These are phyloP conservation scores for Orchestia grillus DNA, from an alignment of 1,140 invertebrate genomes.

Conservation along the genomic window DNA sequence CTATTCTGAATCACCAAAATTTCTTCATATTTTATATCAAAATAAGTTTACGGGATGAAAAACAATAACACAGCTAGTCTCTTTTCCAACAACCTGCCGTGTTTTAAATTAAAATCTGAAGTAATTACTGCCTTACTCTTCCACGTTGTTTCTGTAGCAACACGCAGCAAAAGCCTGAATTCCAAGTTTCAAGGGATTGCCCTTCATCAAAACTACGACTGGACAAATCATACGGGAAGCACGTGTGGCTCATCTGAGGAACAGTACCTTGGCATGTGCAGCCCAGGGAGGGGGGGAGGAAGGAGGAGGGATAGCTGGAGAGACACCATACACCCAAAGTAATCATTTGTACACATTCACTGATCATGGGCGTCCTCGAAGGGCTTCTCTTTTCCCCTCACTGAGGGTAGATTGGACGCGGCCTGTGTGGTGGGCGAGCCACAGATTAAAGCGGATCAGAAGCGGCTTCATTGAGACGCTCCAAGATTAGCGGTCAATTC, in stretches of 20 bases:
- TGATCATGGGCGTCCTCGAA: not conserved
- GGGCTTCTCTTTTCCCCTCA: conserved; percentile 35
- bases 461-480: conserved; percentile 39
- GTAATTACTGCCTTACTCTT: not conserved
- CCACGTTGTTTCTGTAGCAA: not conserved
- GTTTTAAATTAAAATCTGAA: no score
- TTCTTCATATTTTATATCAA: not conserved
- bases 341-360: conserved; percentile 37
- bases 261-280: not conserved
- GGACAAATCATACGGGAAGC: not conserved
- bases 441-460: conserved; percentile 45
- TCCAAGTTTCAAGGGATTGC: not conserved
- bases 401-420: conserved; percentile 29
- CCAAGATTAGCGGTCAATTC: conserved; percentile 48
- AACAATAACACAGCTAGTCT: no score
- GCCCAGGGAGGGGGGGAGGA: no score
- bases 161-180: not conserved
- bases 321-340: conserved; percentile 20
- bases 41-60: not conserved
- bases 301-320: not conserved
- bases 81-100: no score
- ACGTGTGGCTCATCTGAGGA: not conserved
- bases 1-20: not conserved
- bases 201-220: not conserved
- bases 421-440: not conserved